Base-by-base conservation (phyloP, 92 coral and sea anemone genomes). In the Epizoanthus rinbou region DNA sequence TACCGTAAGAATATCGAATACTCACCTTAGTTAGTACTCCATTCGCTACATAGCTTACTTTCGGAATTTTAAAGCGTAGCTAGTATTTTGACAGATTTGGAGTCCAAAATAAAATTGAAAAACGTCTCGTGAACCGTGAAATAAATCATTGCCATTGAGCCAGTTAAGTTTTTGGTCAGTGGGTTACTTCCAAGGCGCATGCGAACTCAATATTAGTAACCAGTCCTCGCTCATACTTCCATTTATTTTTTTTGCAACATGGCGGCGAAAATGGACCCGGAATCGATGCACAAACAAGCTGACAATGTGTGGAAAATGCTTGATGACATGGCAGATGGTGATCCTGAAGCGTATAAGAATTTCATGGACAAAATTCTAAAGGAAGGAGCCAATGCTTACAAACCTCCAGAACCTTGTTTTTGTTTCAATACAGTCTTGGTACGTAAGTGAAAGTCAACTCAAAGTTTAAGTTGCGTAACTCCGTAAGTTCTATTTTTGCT, bases 221-320 rank as follows among this genome's bases (percentile, higher is more conserved):
- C 88, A 79, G 56, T 50, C 78, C 54, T 28, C 86, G 21, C 56
- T 33, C 50, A 13, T 39, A 79, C 75, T 62, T 52, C 69, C 83
- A 7, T 31, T 37, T 3, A 10, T 31, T 22, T 3, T 0, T 4
- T 14, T 60, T 35, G 15, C 71, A 92, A 90, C 60, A 92, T 90
- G 98, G 95, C 95, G 89, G 89, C 64, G 68, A 89, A 73, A 60
- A 71, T 74, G 88, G 89, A 50, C 17, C 60, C 95, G 39, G 92
- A 88, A 1, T 31, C 64, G 5, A 72, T 95, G 2, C 66, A 90
- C 31, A 65, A 87, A 35, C 98, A 95, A 83, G 98, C 98, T 14
- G 91, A 95, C 75, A 90, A 88, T 85, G 88, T 95, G 75, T 95
- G 98, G 98, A 90, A 91, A 81, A 95, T 95, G 89, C 90, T 95